Evolutionary conservation across 2,113 vertebrate species (phyloP).

Genomic region (Narcine bancroftii): DNA sequence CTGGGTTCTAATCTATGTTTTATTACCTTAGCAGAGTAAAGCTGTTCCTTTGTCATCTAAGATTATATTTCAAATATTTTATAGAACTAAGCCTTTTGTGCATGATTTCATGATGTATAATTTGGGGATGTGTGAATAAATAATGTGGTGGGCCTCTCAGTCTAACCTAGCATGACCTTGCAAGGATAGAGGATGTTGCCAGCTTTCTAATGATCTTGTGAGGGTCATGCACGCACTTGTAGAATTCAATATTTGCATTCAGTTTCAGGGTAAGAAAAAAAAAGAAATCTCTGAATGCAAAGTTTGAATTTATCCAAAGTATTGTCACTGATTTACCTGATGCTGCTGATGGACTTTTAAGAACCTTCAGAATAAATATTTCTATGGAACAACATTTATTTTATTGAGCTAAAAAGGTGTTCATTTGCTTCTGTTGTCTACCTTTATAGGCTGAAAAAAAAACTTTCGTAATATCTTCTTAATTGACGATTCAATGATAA

Average conservation of each 20-base stretch:
- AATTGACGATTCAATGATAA: neutral
- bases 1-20: neutral
- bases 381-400: neutral
- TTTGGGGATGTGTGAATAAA: too few relatives aligned
- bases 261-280: neutral
- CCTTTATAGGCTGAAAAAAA: neutral
- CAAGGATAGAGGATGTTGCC: neutral
- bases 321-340: neutral
- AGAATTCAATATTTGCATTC: neutral
- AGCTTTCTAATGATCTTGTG: neutral
- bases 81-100: neutral
- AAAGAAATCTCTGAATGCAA: neutral
- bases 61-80: neutral
- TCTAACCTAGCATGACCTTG: neutral
- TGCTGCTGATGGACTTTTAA: neutral
- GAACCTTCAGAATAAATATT: slow-evolving; percentile 21
- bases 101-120: neutral
- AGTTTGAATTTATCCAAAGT: neutral
- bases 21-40: neutral
- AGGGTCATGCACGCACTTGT: neutral
- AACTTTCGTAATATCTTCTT: neutral
- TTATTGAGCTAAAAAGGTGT: neutral
- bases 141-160: neutral
- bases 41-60: neutral
- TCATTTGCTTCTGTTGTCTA: slow-evolving; percentile 14